These are phyloP conservation scores for Stegastes partitus DNA, from an alignment of 2,113 vertebrate genomes.

Conservation along the genomic window DNA sequence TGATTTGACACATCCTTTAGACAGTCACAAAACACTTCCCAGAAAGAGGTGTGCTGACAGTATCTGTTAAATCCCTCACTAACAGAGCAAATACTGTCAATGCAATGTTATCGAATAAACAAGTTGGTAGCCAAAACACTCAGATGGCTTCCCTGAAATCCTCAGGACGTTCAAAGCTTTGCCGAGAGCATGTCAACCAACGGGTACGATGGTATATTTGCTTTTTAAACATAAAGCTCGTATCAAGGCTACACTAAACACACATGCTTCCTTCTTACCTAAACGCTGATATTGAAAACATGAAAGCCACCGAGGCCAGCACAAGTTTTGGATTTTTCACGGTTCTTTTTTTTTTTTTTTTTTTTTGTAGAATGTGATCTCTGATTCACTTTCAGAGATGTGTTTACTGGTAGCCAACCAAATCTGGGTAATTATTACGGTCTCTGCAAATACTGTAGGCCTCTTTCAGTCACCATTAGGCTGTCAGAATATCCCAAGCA, in stretches of 20 bases:
- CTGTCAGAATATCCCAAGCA: slow-evolving; percentile 25
- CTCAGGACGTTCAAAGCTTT: not conserved
- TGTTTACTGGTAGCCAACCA: not conserved
- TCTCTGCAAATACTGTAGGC: not conserved
- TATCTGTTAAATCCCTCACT: not conserved
- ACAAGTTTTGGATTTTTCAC: too few species aligned
- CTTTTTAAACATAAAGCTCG: not conserved
- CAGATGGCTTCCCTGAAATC: slow-evolving; percentile 5
- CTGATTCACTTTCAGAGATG: not conserved
- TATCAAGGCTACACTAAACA: not conserved
- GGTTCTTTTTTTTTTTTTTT: too few species aligned
- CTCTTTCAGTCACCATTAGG: slow-evolving; percentile 29
- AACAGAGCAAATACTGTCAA: slow-evolving; percentile 9
- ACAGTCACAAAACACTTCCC: not conserved
- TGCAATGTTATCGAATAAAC: slow-evolving; percentile 43
- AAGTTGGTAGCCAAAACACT: slow-evolving; percentile 48
- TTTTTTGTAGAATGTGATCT: too few species aligned
- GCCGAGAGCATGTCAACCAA: not conserved
- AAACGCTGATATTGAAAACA: too few species aligned
- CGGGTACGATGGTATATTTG: not conserved
- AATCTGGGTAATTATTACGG: not conserved
- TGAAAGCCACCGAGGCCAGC: too few species aligned
- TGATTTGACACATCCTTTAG: not conserved
- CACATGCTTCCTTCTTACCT: not conserved
- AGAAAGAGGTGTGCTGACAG: slow-evolving; percentile 15